A percentile compares a stretch with the other conserved stretches of the same genome.
These are phyloP conservation scores for Thalassoma bifasciatum DNA, from an alignment of 2,113 vertebrate genomes.

Conservation along the genomic window DNA sequence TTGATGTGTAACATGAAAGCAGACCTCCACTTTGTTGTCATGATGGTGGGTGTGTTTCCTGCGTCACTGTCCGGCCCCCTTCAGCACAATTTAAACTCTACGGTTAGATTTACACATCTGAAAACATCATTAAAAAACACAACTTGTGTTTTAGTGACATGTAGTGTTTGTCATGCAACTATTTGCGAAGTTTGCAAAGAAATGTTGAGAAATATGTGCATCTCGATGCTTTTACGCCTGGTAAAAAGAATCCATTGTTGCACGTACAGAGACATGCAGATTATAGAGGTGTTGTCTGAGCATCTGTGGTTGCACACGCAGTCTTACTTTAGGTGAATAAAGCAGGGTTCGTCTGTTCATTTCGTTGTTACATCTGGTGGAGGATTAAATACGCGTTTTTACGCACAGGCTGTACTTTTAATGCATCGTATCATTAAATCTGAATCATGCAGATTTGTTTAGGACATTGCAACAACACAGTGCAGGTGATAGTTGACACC, in stretches of 20 bases:
- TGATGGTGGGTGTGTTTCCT: conserved; percentile 32
- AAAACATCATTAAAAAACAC: not conserved
- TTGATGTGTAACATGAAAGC: not conserved
- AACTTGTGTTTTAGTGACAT: not conserved
- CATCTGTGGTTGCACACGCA: too few species aligned
- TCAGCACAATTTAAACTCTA: not conserved
- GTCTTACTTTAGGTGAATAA: not conserved
- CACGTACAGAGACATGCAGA: not conserved
- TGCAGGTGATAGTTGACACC: not conserved
- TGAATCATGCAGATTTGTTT: too few species aligned
- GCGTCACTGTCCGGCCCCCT: conserved; percentile 22
- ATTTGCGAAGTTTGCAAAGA: too few species aligned
- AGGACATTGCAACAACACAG: not conserved
- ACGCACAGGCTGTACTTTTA: too few species aligned
- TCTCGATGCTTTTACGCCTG: too few species aligned
- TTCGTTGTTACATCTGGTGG: too few species aligned
- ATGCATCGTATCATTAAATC: too few species aligned
- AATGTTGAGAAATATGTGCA: too few species aligned
- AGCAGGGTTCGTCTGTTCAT: too few species aligned
- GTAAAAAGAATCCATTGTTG: conserved; percentile 6
- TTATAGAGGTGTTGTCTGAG: not conserved
- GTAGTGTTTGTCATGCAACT: too few species aligned
- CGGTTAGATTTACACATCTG: not conserved
- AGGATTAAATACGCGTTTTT: too few species aligned
- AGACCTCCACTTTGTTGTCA: conserved; percentile 2